These are phyloP conservation scores for Lochmaea capreae DNA, from an alignment of 2,888 invertebrate species.

Conservation along the genomic window DNA sequence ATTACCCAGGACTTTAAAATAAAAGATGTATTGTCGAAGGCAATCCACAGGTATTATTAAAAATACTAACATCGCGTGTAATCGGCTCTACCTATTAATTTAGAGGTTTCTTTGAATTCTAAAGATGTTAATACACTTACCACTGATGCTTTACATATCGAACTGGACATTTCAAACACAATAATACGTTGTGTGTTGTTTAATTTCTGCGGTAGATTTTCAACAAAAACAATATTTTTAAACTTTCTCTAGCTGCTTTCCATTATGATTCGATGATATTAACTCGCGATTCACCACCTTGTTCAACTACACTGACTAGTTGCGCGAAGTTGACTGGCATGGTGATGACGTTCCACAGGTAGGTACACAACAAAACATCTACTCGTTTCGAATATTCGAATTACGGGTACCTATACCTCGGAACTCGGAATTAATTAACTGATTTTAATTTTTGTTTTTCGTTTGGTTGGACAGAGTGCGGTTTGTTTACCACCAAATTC, in stretches of 20 bases:
- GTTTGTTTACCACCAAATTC: constrained; percentile 16
- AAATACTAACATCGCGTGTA: constrained; percentile 20
- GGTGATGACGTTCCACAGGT: constrained; percentile 48
- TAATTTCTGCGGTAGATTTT: constrained; percentile 20
- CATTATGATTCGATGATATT: constrained; percentile 35
- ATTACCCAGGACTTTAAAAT: constrained; percentile 13
- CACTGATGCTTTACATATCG: constrained; percentile 60
- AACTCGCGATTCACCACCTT: constrained; percentile 41
- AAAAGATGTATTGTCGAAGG: constrained; percentile 10
- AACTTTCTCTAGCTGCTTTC: constrained; percentile 45
- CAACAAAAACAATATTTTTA: constrained; percentile 37
- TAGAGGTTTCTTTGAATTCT: not conserved
- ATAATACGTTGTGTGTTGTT: constrained; percentile 11
- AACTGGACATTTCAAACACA: constrained; percentile 51
- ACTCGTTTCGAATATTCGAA: constrained; percentile 29
- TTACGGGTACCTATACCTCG: constrained; percentile 12
- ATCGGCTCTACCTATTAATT: not conserved
- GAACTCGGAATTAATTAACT: constrained; percentile 21
- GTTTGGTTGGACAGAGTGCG: not conserved
- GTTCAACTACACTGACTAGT: constrained; percentile 44
- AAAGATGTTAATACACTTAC: constrained; percentile 67
- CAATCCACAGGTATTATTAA: constrained; percentile 18
- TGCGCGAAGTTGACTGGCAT: constrained; percentile 47
- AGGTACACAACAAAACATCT: constrained; percentile 44
- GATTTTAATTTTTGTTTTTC: constrained; percentile 21